phyloP scores from a whole-genome alignment of 2,113 vertebrate genomes.

The Colius striatus region DNA sequence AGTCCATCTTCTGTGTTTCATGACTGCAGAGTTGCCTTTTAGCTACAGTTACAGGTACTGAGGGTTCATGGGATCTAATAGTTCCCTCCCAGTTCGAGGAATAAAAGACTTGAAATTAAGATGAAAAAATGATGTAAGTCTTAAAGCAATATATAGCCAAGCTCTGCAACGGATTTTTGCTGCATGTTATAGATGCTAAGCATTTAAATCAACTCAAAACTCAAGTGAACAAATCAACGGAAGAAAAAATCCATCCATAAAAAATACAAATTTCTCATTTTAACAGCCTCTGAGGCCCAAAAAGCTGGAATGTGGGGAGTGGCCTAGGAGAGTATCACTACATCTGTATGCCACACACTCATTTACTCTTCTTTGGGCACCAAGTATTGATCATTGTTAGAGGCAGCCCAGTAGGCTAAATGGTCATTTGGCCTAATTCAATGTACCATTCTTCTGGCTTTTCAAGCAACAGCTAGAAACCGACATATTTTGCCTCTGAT shows the following conservation, averaged over 20 bases:
- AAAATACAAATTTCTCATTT: background rate
- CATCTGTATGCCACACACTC: fast-evolving
- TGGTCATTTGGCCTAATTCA: background rate
- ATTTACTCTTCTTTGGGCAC: background rate
- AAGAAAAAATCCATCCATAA: background rate
- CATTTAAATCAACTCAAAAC: background rate
- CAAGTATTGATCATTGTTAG: background rate
- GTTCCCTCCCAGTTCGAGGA: background rate
- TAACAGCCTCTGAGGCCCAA: background rate
- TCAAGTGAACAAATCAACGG: background rate
- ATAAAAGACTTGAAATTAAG: background rate
- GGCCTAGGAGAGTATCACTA: background rate
- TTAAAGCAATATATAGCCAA: background rate
- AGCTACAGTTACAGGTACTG: background rate
- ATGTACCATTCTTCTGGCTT: background rate
- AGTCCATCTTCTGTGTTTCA: background rate
- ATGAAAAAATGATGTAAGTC: background rate
- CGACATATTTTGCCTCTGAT: background rate
- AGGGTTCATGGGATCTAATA: background rate
- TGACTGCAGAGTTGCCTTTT: background rate
- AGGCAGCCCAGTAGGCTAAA: background rate
- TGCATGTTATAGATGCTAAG: background rate
- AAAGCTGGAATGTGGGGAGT: background rate
- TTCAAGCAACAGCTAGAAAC: background rate
- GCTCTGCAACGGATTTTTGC: background rate